A percentile compares a stretch with the other conserved stretches of the same genome.
Evolutionary conservation across 1,140 invertebrate species (phyloP).

Genomic region (Ditylenchus dipsaci): DNA sequence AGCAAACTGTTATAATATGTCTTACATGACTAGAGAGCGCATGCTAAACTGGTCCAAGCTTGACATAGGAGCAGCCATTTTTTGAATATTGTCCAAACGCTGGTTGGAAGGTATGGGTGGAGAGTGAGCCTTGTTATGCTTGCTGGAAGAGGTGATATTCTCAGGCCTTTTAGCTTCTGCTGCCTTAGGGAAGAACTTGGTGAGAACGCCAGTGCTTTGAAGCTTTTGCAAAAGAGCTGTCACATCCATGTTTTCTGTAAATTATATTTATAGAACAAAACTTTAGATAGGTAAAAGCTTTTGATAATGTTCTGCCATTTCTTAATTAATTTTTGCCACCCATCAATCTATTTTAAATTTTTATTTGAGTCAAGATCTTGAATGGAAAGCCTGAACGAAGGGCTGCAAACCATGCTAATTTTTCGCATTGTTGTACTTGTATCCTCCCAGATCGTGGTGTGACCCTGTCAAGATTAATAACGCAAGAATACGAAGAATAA

Average conservation of each 20-base stretch:
- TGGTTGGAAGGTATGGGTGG: slow-evolving; percentile 35
- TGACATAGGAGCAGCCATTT: slow-evolving; percentile 22
- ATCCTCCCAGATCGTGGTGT: too few species aligned
- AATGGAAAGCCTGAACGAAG: too few species aligned
- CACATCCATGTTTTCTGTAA: slow-evolving; percentile 16
- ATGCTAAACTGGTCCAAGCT: slow-evolving; percentile 42
- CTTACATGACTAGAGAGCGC: slow-evolving; percentile 43
- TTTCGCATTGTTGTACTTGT: too few species aligned
- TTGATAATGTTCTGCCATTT: too few species aligned
- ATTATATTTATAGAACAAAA: too few species aligned
- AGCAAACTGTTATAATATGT: not conserved
- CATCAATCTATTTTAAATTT: too few species aligned
- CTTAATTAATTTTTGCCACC: too few species aligned
- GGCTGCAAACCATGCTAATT: too few species aligned
- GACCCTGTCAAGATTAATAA: too few species aligned
- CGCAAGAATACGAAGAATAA: too few species aligned
- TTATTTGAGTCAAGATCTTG: too few species aligned
- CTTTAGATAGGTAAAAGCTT: too few species aligned
- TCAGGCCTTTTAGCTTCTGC: slow-evolving; percentile 13
- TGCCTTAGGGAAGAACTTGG: slow-evolving; percentile 2
- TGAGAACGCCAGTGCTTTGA: slow-evolving; percentile 23
- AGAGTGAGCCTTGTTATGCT: slow-evolving; percentile 16
- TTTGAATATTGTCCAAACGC: slow-evolving; percentile 30
- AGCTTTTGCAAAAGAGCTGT: slow-evolving; percentile 19
- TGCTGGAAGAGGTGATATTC: not conserved